Percentiles rank a stretch among this genome's conserved stretches.
phyloP scores from a whole-genome alignment of 2,797 vertebrate species.

The Centropyge bicolor region DNA sequence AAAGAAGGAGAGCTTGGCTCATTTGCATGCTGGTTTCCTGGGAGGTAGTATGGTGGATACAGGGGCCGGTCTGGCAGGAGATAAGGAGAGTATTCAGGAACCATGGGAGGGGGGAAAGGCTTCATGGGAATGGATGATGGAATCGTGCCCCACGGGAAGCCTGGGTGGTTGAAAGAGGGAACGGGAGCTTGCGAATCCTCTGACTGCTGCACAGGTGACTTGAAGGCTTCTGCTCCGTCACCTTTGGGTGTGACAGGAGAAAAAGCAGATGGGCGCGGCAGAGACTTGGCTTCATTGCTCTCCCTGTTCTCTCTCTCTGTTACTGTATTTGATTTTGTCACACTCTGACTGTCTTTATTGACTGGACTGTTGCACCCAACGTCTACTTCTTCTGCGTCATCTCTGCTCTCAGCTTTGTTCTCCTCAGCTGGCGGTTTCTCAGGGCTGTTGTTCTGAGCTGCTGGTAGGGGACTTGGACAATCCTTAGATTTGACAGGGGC shows the following conservation, averaged over 20 bases:
- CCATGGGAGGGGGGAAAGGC: constrained; percentile 79
- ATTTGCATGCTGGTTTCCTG: constrained; percentile 80
- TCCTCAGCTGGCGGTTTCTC: constrained; percentile 41
- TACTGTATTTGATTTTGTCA: constrained; percentile 50
- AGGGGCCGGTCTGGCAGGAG: constrained; percentile 87
- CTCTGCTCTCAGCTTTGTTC: constrained; percentile 52
- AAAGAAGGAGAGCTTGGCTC: constrained; percentile 84
- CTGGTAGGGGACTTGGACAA: constrained; percentile 52
- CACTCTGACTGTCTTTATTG: constrained; percentile 57
- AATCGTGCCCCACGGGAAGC: constrained; percentile 86
- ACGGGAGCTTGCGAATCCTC: constrained; percentile 78
- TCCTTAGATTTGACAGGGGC: constrained; percentile 73
- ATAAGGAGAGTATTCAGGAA: constrained; percentile 89
- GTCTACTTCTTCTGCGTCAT: constrained; percentile 83
- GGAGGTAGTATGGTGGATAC: constrained; percentile 89
- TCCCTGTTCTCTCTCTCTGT: constrained; percentile 68
- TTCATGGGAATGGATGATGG: constrained; percentile 85
- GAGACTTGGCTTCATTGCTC: constrained; percentile 76
- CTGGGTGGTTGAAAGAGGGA: constrained; percentile 86
- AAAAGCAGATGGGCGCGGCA: constrained; percentile 89
- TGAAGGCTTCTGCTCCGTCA: constrained; percentile 78
- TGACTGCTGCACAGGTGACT: constrained; percentile 51
- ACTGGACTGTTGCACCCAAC: constrained; percentile 65
- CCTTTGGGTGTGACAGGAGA: constrained; percentile 89
- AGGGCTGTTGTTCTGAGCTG: constrained; percentile 58